These are phyloP conservation scores for Marronus borbonicus DNA, from an alignment of 2,888 invertebrate genomes.

Conservation along the genomic window DNA sequence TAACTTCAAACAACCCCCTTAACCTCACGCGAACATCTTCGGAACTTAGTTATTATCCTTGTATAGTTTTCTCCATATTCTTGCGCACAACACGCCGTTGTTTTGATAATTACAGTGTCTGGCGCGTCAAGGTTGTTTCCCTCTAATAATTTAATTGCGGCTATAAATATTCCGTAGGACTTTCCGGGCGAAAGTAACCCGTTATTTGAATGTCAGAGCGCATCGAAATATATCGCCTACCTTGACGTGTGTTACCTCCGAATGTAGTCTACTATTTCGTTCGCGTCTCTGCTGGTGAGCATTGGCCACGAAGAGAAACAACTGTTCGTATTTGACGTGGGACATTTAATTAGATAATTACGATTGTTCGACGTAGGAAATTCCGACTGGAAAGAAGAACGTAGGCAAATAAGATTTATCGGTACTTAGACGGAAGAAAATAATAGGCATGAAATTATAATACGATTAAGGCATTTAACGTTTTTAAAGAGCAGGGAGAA, in stretches of 20 bases:
- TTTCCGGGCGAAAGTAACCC: constrained; percentile 39
- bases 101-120: constrained; percentile 40
- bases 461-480: background rate
- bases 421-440: constrained; percentile 14
- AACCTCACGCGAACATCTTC: background rate
- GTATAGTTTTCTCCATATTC: background rate
- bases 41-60: background rate
- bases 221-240: constrained; percentile 42
- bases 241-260: constrained; percentile 29
- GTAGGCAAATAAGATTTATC: constrained; percentile 30
- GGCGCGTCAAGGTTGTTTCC: constrained; percentile 40
- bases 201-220: constrained; percentile 42
- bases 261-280: constrained; percentile 21
- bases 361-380: constrained; percentile 27
- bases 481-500: background rate
- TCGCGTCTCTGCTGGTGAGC: background rate
- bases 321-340: constrained; percentile 42
- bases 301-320: constrained; percentile 23
- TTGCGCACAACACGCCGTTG: constrained; percentile 1
- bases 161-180: constrained; percentile 43
- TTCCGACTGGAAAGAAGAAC: constrained; percentile 12
- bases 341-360: constrained; percentile 45
- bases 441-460: constrained; percentile 5
- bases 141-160: constrained; percentile 40
- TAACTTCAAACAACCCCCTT: too few relatives aligned